These are phyloP conservation scores for Hippasteria phrygiana DNA, from an alignment of 53 echinoderm and acorn worm species.

Conservation along the genomic window DNA sequence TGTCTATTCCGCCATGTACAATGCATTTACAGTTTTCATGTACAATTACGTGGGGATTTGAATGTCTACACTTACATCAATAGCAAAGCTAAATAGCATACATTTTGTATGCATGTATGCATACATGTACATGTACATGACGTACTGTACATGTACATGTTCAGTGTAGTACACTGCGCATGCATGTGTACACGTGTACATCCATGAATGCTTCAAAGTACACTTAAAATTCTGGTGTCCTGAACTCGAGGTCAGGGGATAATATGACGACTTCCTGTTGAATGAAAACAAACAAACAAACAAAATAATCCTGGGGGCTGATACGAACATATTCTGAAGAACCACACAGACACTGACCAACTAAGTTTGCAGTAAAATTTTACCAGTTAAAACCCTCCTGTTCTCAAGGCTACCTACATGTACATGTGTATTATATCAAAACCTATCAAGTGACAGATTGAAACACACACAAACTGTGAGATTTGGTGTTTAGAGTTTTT, in stretches of 20 bases:
- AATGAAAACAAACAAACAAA: not conserved
- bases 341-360: too few species aligned
- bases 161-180: not conserved
- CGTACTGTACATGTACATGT: not conserved
- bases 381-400: too few species aligned
- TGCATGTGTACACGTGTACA: not conserved
- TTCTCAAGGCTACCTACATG: too few species aligned
- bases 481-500: too few species aligned
- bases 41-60: not conserved
- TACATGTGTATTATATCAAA: too few species aligned
- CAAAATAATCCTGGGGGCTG: too few species aligned
- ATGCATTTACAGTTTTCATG: not conserved
- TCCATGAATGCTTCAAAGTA: not conserved
- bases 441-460: too few species aligned
- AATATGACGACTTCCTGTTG: conserved; percentile 31
- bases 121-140: conserved; percentile 20
- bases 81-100: too few species aligned
- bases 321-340: too few species aligned
- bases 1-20: not conserved
- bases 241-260: conserved; percentile 9
- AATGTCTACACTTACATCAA: not conserved
- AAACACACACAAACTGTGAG: too few species aligned
- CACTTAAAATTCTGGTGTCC: not conserved
- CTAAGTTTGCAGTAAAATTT: too few species aligned
- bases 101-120: not conserved